phyloP scores from a whole-genome alignment of 1,140 invertebrate genomes.

The Papilio polytes region DNA sequence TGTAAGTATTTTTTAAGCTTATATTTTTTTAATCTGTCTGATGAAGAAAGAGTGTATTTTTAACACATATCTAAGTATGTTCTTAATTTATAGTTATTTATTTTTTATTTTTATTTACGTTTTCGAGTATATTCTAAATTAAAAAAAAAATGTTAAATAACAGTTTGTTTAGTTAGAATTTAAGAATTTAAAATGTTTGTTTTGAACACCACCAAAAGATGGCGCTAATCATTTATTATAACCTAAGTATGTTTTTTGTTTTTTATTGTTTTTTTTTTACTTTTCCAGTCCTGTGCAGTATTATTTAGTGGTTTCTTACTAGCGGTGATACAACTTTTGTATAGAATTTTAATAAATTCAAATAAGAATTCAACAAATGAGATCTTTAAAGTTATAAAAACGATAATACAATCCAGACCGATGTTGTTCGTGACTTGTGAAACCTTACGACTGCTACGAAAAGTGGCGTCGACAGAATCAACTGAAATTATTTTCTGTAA shows the following conservation, averaged over 20 bases:
- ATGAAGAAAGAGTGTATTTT: too few species aligned
- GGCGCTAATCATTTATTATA: neutral
- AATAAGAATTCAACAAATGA: constrained; percentile 1
- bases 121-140: too few species aligned
- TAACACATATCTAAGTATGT: too few species aligned
- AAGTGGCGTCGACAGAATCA: constrained; percentile 39
- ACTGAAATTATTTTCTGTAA: constrained; percentile 46
- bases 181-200: neutral
- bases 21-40: too few species aligned
- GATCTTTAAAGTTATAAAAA: constrained; percentile 50
- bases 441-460: constrained; percentile 47
- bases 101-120: too few species aligned
- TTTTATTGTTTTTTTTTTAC: constrained; percentile 35
- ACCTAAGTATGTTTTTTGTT: neutral
- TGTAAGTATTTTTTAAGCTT: constrained; percentile 48
- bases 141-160: too few species aligned
- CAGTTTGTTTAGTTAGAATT: too few species aligned
- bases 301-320: constrained; percentile 65
- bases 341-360: constrained; percentile 24
- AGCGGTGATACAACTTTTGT: constrained; percentile 51
- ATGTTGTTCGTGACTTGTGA: constrained; percentile 53
- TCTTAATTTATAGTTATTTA: too few species aligned
- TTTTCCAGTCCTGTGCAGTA: constrained; percentile 64
- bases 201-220: neutral
- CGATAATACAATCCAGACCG: constrained; percentile 55